Evolutionary conservation across 2,888 invertebrate genomes (phyloP), one percentile per base, ranked within the genome.

Genomic region (Dryobotodes eremita): DNA sequence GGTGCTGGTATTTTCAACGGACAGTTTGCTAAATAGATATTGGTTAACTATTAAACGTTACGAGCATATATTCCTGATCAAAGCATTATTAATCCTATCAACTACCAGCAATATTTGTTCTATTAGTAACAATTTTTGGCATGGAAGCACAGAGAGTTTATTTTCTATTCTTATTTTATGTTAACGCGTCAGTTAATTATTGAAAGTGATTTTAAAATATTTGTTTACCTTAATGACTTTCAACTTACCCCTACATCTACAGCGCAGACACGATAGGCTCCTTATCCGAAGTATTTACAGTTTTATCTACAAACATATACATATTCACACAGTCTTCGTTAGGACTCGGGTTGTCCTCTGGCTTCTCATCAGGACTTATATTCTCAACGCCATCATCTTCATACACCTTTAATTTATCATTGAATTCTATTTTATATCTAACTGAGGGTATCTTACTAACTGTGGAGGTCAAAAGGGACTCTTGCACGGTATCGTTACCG

Each of bases 291-390:
- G 93, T 92, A 82, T 91, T 92, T 79, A 95, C 92, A 89, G 96
- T 92, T 90, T 96, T 96, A 93, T 97, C 96, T 89, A 94, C 95
- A 92, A 96, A 95, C 96, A 96, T 96, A 87, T 96, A 96, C 96
- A 97, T 96, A 91, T 96, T 96, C 88, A 96, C 93, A 83, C 95
- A 95, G 94, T 96, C 96, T 94, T 96, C 96, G 57, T 93, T 94
- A 71, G 95, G 96, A 93, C 96, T 96, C 71, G 94, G 93, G 71
- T 94, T 94, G 71, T 92, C 94, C 86, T 94, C 96, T 3, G 96
- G 96, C 75, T 96, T 96, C 89, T 96, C 96, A 91, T 96, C 96
- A 20, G 96, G 96, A 89, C 96, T 96, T 83, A 96, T 94, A 85
- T 95, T 96, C 64, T 95, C 94, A 66, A 87, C 89, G 36, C 89